Evolutionary conservation across 2,113 vertebrate species (phyloP).

Genomic region (Phaethornis superciliosus): DNA sequence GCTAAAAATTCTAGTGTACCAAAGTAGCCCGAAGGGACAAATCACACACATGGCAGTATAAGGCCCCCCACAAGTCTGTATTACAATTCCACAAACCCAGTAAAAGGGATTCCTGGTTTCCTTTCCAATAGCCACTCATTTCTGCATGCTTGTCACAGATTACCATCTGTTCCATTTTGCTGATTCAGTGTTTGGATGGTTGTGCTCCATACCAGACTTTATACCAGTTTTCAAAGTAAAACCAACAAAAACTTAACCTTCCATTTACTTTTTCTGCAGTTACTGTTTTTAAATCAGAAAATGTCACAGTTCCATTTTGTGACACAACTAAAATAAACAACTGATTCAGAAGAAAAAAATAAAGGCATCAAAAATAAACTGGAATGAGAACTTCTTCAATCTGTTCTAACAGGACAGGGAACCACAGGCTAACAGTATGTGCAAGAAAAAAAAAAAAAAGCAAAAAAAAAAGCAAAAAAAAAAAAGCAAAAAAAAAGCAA

Average conservation of each 20-base stretch:
- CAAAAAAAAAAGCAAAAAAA: no score
- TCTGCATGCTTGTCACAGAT: not conserved
- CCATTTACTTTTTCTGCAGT: not conserved
- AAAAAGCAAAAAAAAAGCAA: not conserved
- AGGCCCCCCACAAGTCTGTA: not conserved
- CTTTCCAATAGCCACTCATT: not conserved
- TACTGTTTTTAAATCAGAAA: constrained; percentile 30
- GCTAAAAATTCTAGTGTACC: not conserved
- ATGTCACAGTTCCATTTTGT: not conserved
- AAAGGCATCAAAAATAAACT: not conserved
- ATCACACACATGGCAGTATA: not conserved
- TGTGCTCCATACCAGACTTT: not conserved
- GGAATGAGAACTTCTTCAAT: not conserved
- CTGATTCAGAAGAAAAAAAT: not conserved
- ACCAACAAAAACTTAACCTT: not conserved
- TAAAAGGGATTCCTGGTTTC: not conserved
- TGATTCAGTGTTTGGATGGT: not conserved
- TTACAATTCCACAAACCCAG: not conserved
- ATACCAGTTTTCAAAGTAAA: not conserved
- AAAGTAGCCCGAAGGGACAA: not conserved
- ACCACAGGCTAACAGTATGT: not conserved
- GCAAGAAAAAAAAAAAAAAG: no score
- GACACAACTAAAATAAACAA: not conserved
- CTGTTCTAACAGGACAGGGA: not conserved
- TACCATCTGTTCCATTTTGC: not conserved